Base-by-base conservation (phyloP, 2,888 invertebrate species). In the Cylindroiulus punctatus region DNA sequence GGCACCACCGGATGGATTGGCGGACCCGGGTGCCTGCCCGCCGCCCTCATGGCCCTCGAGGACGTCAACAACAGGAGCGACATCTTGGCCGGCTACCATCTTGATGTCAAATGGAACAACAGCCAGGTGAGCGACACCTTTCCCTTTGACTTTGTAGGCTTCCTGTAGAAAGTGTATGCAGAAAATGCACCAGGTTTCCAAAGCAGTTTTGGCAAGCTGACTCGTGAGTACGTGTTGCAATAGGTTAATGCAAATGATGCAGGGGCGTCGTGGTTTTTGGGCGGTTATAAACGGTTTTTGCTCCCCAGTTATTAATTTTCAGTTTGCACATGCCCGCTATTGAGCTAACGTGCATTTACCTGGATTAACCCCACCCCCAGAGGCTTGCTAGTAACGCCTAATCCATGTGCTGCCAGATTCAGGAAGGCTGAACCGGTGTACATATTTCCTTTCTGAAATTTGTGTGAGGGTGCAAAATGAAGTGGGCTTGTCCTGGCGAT, bases 1-100 rank as follows among this genome's bases (percentile, higher is more conserved):
- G 98, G 97, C 85, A 95, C 96, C 90, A 97, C 98, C 85, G 98
- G 98, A 89, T 99, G 98, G 98, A 98, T 98, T 90, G 99, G 99
- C 52, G 99, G 99, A 5, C 96, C 97, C 91, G 98, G 98, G 14
- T 99, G 99, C 92, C 96, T 96, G 93, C 99, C 99, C 57, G 99
- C 99, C 82, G 98, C 98, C 87, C 94, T 96, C 91, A 94, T 99
- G 92, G 99, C 99, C 52, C 93, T 99, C 90, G 95, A 96, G 89
- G 98, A 99, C 92, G 98, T 99, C 89, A 99, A 99, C 92, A 94
- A 94, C 86, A 93, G 95, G 89, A 93, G 94, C 88, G 96, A 97
- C 92, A 93, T 99, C 89, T 93, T 99, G 90, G 96, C 97, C 85
- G 97, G 97, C 86, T 98, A 97, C 91, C 94, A 94, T 89, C 93